A percentile compares a stretch with the other conserved stretches of the same genome.
Evolutionary conservation across 2,113 vertebrate genomes (phyloP).

Genomic region (Chaetops frenatus): DNA sequence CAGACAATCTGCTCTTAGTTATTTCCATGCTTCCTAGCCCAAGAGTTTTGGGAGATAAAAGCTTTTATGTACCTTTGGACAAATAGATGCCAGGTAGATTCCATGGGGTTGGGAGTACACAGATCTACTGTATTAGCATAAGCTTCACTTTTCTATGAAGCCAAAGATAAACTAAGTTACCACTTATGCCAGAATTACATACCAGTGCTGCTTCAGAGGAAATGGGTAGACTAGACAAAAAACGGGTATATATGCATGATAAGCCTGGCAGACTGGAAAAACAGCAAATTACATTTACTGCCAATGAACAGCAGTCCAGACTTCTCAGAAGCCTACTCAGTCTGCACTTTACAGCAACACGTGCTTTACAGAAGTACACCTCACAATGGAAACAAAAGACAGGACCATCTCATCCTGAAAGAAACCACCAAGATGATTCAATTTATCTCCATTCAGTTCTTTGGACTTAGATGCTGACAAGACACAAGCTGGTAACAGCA

Average conservation of each 20-base stretch:
- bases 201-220: background rate
- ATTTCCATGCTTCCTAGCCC: background rate
- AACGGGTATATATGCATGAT: background rate
- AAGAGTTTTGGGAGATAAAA: background rate
- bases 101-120: fast-evolving
- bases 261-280: background rate
- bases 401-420: background rate
- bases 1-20: background rate
- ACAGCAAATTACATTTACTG: background rate
- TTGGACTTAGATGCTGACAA: background rate
- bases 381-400: background rate
- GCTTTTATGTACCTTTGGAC: background rate
- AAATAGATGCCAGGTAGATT: background rate
- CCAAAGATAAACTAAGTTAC: background rate
- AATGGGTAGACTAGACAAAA: background rate
- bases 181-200: background rate
- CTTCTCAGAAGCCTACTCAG: background rate
- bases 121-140: background rate
- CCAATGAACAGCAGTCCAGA: background rate
- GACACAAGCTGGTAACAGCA: background rate
- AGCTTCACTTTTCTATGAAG: background rate
- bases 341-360: background rate
- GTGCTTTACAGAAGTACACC: background rate
- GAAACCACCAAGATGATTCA: background rate
- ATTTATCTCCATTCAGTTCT: background rate